These are phyloP conservation scores for Dascyllus trimaculatus DNA, from an alignment of 2,113 vertebrate genomes.

Conservation along the genomic window DNA sequence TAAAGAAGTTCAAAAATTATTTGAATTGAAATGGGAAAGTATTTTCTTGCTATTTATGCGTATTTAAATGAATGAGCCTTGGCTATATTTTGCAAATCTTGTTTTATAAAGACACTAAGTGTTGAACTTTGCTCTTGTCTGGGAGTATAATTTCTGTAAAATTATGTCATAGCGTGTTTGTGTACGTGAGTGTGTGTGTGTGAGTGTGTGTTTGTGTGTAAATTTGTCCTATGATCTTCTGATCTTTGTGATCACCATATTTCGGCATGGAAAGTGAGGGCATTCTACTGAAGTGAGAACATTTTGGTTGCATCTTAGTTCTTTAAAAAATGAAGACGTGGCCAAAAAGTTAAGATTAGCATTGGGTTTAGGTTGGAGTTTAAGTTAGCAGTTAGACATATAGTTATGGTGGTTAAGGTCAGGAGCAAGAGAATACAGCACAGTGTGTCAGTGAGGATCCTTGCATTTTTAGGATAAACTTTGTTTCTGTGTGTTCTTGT, in stretches of 20 bases:
- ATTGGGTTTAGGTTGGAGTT: not conserved
- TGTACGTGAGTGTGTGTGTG: not conserved
- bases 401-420: not conserved
- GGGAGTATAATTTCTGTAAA: slow-evolving; percentile 41
- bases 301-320: not conserved
- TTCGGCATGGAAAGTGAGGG: not conserved
- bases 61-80: slow-evolving; percentile 89
- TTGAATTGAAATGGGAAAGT: slow-evolving; percentile 83
- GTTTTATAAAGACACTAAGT: slow-evolving; percentile 89
- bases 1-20: slow-evolving; percentile 71
- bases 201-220: not conserved
- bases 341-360: not conserved
- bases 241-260: not conserved
- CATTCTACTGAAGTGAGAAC: not conserved
- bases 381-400: not conserved
- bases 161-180: not conserved
- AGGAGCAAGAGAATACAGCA: too few relatives aligned
- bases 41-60: slow-evolving; percentile 89
- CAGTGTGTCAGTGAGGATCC: too few relatives aligned
- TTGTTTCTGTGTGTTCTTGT: too few relatives aligned
- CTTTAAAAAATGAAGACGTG: not conserved
- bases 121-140: slow-evolving; percentile 67
- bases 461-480: too few relatives aligned
- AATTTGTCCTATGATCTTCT: too few relatives aligned
- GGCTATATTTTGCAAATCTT: slow-evolving; percentile 89